These are phyloP conservation scores for Machaerirhynchus nigripectus DNA, from an alignment of 2,113 vertebrate genomes.

Conservation along the genomic window DNA sequence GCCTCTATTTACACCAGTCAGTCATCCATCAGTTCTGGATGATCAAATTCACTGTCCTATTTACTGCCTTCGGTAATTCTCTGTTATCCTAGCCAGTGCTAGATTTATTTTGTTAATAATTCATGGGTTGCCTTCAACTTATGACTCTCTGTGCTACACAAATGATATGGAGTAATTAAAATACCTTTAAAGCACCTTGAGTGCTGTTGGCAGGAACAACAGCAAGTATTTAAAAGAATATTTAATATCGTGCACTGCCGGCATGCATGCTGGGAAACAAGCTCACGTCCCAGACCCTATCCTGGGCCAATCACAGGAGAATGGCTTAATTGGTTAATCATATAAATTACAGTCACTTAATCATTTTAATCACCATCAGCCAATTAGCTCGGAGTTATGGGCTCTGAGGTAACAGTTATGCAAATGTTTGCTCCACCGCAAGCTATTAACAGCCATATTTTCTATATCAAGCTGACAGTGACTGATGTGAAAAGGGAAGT, in stretches of 20 bases:
- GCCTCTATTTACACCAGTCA: constrained; percentile 27
- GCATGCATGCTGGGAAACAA: constrained; percentile 72
- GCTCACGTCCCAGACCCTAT: constrained; percentile 57
- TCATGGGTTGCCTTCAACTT: constrained; percentile 17
- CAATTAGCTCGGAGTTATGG: constrained; percentile 82
- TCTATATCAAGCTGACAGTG: constrained; percentile 74
- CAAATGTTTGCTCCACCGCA: constrained; percentile 81
- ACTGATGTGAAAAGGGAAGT: constrained; percentile 61
- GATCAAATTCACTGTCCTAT: constrained; percentile 30
- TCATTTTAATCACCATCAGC: constrained; percentile 85
- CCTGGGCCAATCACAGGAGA: constrained; percentile 73
- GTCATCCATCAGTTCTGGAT: constrained; percentile 43
- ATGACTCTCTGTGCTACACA: not conserved
- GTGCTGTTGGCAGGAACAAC: constrained; percentile 40
- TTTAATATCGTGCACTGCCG: not conserved
- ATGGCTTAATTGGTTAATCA: constrained; percentile 85
- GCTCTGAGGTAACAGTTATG: constrained; percentile 83
- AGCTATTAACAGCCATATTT: constrained; percentile 78
- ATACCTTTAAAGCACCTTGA: constrained; percentile 51
- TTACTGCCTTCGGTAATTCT: constrained; percentile 2
- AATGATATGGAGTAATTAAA: constrained; percentile 52
- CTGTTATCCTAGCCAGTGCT: not conserved
- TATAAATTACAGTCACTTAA: constrained; percentile 87
- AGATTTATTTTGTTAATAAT: constrained; percentile 48
- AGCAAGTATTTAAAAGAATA: constrained; percentile 57